Evolutionary conservation across 1,140 invertebrate genomes (phyloP), one percentile per base, ranked within the genome.

Genomic region (Drosophila hydei): DNA sequence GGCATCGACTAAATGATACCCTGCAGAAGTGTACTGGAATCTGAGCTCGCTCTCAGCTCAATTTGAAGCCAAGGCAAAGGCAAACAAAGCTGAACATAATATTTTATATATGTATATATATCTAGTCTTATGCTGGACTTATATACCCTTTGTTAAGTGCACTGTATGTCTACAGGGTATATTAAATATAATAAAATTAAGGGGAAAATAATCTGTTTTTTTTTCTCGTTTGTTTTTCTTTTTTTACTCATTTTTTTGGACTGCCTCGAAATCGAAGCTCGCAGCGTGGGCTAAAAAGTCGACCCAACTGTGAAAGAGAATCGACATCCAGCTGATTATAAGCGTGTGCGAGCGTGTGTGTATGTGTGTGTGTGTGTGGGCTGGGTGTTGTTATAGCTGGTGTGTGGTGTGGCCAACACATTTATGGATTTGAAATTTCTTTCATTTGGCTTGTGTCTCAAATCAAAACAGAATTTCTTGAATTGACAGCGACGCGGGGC

Each of bases 401-500:
- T 5, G 14, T 43, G 45, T 62, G 58, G 16, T 65, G 48, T 52
- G 30, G 27, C 38, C 65, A 65, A 58, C 60, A 64, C 68, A 60
- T 72, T 58, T 60, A 54, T 64, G 30, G 30, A 50, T 67, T 70
- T 38, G 11, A 64, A 50, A 58, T 68, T 68, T 68, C 56, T 36
- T 50, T 55, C 72, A 54, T 72, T 69, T 85, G 76, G 80, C 80
- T 80, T 85, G 80, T 85, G 80, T 77, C 80, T 80, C 64, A 71
- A 85, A 80, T 85, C 69, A 77, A 85, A 73, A 77, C 73, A 58
- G 63, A 70, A 79, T 68, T 58, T 23, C 30, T 38, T 70, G 58
- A 68, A 78, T 84, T 83, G 75, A 84, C 75, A 84, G 68, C 51
- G 23, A 58, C 36, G 79, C 79, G 79, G 79, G 79, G 73, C 18